A percentile compares a stretch with the other conserved stretches of the same genome.
phyloP scores from a whole-genome alignment of 2,888 invertebrate genomes.

The Agonopterix alstromeriana region DNA sequence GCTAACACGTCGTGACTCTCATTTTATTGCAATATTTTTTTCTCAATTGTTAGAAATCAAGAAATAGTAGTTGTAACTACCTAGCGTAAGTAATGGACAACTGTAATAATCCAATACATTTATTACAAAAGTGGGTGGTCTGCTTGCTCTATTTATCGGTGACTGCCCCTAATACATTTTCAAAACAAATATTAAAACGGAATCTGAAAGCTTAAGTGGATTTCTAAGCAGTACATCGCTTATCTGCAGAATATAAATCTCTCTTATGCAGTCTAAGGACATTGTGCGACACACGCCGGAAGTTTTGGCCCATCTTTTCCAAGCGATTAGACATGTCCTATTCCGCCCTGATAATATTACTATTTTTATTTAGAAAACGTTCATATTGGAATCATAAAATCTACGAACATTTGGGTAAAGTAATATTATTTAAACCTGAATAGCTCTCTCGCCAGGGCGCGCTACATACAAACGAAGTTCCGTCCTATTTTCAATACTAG shows the following conservation, averaged over 20 bases:
- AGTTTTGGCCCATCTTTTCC: slow-evolving; percentile 2
- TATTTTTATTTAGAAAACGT: too few relatives aligned
- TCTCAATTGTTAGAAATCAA: slow-evolving; percentile 41
- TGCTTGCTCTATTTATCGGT: background rate
- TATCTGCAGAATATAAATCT: too few relatives aligned
- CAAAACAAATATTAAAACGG: background rate
- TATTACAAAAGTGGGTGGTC: slow-evolving; percentile 6
- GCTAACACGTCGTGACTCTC: slow-evolving; percentile 47
- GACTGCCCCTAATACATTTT: background rate
- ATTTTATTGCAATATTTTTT: slow-evolving; percentile 52
- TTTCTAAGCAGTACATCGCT: too few relatives aligned
- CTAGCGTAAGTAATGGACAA: slow-evolving; percentile 7
- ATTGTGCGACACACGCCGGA: background rate
- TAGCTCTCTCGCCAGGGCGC: too few relatives aligned
- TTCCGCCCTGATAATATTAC: background rate
- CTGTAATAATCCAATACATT: slow-evolving; percentile 6
- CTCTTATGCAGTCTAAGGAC: background rate
- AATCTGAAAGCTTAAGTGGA: too few relatives aligned
- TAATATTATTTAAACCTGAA: too few relatives aligned
- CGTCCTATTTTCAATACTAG: too few relatives aligned
- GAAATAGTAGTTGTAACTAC: background rate
- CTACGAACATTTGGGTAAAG: too few relatives aligned
- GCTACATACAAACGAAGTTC: too few relatives aligned
- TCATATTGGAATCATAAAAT: too few relatives aligned
- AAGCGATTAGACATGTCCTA: slow-evolving; percentile 1